Evolutionary conservation across 2,113 vertebrate species (phyloP).

Genomic region (Amia ocellicauda): DNA sequence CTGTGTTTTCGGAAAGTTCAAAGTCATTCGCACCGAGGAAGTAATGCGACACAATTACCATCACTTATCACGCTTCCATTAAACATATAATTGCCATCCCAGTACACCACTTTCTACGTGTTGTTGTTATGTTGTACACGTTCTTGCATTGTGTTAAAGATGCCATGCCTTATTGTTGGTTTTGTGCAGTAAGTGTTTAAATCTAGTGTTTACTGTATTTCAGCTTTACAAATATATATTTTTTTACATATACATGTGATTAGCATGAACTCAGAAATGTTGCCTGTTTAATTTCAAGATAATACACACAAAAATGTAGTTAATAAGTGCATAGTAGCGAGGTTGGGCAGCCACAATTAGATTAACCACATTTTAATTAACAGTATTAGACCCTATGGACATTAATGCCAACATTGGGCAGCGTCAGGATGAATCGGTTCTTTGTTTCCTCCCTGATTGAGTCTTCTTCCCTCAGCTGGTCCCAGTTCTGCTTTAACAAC

Average conservation of each 20-base stretch:
- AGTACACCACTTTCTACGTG: no score
- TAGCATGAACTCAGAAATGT: no score
- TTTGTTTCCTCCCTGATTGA: background rate
- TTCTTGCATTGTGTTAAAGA: no score
- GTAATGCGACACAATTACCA: constrained; percentile 6
- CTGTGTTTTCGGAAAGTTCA: background rate
- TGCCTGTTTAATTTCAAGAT: no score
- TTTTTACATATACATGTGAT: no score
- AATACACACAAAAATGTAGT: no score
- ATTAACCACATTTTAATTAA: constrained; percentile 2
- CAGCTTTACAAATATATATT: no score
- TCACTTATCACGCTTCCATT: constrained; percentile 14
- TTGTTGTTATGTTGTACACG: no score
- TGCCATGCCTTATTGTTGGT: no score
- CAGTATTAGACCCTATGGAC: background rate
- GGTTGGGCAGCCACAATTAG: background rate
- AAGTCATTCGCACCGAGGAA: constrained; percentile 15
- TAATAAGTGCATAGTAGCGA: background rate
- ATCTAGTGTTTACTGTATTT: no score
- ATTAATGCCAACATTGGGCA: background rate
- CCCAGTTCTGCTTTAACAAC: background rate
- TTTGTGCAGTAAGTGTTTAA: no score
- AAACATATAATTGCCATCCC: no score
- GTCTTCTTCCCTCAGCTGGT: background rate
- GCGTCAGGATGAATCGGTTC: background rate